phyloP scores from a whole-genome alignment of 2,797 vertebrate species.

The Cheirogaleus major region DNA sequence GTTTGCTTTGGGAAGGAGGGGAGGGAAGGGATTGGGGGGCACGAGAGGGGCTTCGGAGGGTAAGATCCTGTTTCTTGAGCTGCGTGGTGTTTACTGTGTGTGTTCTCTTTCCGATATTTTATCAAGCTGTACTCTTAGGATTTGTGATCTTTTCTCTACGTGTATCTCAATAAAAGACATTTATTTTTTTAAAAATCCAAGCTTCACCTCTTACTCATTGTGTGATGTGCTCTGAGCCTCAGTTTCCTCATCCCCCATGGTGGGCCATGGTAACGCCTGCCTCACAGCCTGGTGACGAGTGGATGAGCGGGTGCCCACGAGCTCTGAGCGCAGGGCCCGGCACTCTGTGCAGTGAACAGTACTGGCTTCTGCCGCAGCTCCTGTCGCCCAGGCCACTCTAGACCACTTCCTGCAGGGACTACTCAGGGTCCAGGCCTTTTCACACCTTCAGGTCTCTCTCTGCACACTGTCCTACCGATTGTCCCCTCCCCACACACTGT shows the following conservation, averaged over 20 bases:
- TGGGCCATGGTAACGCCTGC: background rate
- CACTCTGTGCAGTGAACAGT: fast-evolving
- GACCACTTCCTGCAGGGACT: fast-evolving
- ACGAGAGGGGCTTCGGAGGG: background rate
- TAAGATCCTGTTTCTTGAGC: background rate
- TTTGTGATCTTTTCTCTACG: background rate
- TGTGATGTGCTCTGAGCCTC: background rate
- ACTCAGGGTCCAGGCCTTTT: fast-evolving
- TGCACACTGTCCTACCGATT: fast-evolving
- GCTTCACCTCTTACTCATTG: background rate
- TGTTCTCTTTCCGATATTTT: background rate
- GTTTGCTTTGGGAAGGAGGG: background rate
- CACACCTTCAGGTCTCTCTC: background rate
- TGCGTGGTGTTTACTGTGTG: too few relatives aligned
- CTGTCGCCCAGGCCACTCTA: fast-evolving
- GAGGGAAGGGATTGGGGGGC: fast-evolving
- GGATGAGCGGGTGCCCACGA: fast-evolving
- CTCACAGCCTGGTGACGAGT: fast-evolving
- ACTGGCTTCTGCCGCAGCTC: background rate
- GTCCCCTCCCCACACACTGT: background rate
- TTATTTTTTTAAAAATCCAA: background rate
- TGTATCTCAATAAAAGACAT: background rate
- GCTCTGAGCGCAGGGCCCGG: too few relatives aligned
- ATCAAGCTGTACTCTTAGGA: background rate
- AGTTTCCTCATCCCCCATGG: fast-evolving